phyloP scores from a whole-genome alignment of 37 sponge, comb jelly and placozoan species.

The Theonella swinhoei region DNA sequence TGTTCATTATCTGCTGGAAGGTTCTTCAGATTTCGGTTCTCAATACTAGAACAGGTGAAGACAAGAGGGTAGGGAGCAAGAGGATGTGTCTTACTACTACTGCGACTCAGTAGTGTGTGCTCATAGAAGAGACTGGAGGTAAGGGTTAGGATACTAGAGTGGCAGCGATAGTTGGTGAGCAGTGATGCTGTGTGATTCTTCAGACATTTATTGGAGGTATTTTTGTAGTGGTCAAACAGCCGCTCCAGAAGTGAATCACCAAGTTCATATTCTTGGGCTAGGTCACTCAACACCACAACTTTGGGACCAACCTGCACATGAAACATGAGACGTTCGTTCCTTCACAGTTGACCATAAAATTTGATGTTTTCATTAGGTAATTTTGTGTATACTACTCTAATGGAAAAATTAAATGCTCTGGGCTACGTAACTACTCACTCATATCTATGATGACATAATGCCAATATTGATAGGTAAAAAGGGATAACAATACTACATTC shows the following conservation, averaged over 20 bases:
- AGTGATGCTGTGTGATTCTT: conserved; percentile 5
- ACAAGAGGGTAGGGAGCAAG: conserved; percentile 11
- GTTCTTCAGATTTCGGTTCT: not conserved
- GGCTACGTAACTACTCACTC: no score
- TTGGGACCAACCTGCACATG: conserved; percentile 42
- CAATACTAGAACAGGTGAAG: conserved; percentile 20
- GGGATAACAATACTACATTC: no score
- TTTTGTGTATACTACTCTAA: no score
- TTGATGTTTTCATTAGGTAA: no score
- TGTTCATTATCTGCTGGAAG: conserved; percentile 11
- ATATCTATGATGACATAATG: no score
- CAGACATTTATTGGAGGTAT: not conserved
- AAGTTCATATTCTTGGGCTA: conserved; percentile 34
- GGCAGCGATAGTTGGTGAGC: conserved; percentile 58
- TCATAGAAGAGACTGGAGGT: conserved; percentile 56
- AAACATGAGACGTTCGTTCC: no score
- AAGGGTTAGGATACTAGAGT: conserved; percentile 40
- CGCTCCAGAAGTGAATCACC: conserved; percentile 33
- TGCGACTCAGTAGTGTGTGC: conserved; percentile 26
- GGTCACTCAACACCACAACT: conserved; percentile 29
- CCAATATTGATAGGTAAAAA: no score
- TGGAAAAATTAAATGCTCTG: no score
- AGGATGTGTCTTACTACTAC: conserved; percentile 15
- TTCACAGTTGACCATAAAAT: no score
- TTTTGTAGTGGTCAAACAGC: conserved; percentile 2